Base-by-base conservation (phyloP, 2,888 invertebrate species). In the Schizaphis graminum region DNA sequence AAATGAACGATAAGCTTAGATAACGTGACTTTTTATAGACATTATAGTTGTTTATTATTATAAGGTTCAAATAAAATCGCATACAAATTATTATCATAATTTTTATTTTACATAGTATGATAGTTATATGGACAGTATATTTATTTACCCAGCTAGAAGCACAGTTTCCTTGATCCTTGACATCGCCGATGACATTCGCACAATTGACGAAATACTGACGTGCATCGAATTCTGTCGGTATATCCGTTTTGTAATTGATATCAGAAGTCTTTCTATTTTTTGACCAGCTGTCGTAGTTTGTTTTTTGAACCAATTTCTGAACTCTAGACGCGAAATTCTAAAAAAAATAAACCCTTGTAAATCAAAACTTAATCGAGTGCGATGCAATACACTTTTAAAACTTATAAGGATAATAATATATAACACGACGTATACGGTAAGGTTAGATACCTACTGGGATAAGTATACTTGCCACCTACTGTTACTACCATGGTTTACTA, bases 141-240 rank as follows among this genome's bases (percentile, higher is more conserved):
- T 26, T 4, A 56, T 47, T 89, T 56, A 93, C 93, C 93, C 93
- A 93, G 28, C 93, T 93, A 0, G 93, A 93, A 16, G 93, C 93
- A 4, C 89, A 89, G 56, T 89, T 93, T 28, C 93, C 89, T 77
- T 93, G 93, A 44, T 93, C 89, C 57, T 89, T 93, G 53, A 93
- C 89, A 5, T 89, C 89, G 0, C 93, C 89, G 56, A 93, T 88
- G 53, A 89, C 89, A 0, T n/a, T 56, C 1, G 93, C 11, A n/a
- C 93, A 93, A 5, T 56, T 89, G 11, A 3, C 47, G 16, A 93
- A 93, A 35, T 93, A 24, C 47, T 56, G 67, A n/a, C 93, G 93
- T 7, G 93, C 93, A 35, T 93, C 93, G n/a, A 93, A 93, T 49
- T 93, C 93, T 26, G n/a, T 41, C n/a, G 77, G 89, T 21, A 93